Conservation (phyloP, 2,113 vertebrate genomes). For the Sclerurus mexicanus region DNA sequence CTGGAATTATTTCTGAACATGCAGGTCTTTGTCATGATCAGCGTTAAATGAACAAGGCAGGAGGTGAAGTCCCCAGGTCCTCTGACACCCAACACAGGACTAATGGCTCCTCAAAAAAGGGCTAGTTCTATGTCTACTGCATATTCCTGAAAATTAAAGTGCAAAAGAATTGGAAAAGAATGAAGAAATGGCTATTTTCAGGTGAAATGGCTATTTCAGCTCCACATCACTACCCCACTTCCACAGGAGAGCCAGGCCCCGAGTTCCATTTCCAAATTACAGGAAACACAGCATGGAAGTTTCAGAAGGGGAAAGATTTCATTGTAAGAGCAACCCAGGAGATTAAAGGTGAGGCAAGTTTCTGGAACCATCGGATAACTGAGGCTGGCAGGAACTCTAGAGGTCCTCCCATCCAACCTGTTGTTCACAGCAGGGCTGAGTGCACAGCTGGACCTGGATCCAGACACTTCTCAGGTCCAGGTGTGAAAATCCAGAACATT, state of each 20-base stretch:
- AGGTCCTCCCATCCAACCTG: background rate
- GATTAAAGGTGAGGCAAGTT: background rate
- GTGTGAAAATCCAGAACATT: background rate
- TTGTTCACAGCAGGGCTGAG: background rate
- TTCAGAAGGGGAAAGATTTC: background rate
- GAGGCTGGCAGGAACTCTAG: background rate
- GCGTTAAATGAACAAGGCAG: fast-evolving
- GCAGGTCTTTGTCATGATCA: fast-evolving
- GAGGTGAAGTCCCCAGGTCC: background rate
- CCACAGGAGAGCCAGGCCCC: background rate
- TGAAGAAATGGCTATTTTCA: background rate
- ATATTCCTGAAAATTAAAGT: background rate
- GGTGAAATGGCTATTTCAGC: background rate
- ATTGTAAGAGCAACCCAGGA: background rate
- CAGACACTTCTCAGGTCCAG: background rate
- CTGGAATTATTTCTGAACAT: background rate
- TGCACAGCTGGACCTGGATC: background rate
- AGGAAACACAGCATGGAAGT: background rate
- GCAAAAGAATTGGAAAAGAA: background rate
- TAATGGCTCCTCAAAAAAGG: background rate
- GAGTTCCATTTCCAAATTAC: fast-evolving
- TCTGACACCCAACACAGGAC: background rate
- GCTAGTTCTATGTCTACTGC: background rate
- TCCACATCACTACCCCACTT: background rate
- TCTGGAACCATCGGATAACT: background rate